phyloP scores from a whole-genome alignment of 2,113 vertebrate genomes.

The Misgurnus anguillicaudatus region DNA sequence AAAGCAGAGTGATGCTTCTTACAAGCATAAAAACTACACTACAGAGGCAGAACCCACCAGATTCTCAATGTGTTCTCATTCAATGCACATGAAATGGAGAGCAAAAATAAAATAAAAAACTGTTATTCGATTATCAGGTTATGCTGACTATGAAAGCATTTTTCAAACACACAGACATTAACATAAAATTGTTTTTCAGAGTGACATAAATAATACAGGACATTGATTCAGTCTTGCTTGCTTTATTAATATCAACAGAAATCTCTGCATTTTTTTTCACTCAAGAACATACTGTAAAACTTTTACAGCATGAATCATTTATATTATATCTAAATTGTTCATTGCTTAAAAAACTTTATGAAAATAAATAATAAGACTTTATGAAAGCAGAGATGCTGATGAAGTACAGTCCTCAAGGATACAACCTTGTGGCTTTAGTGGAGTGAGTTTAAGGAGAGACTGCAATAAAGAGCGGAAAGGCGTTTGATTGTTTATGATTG shows the following conservation, averaged over 20 bases:
- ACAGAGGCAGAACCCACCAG: slow-evolving; percentile 31
- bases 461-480: slow-evolving; percentile 14
- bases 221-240: neutral
- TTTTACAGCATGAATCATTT: too few relatives aligned
- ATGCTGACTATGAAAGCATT: too few relatives aligned
- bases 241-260: too few relatives aligned
- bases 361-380: too few relatives aligned
- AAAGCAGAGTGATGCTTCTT: neutral
- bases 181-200: too few relatives aligned
- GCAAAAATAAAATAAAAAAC: neutral
- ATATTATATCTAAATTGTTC: slow-evolving; percentile 35
- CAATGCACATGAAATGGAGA: neutral
- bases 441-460: slow-evolving; percentile 36
- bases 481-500: neutral
- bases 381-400: slow-evolving; percentile 40
- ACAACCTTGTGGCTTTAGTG: slow-evolving; percentile 34
- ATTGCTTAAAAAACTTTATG: slow-evolving; percentile 35
- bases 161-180: too few relatives aligned
- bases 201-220: slow-evolving; percentile 17
- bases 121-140: too few relatives aligned
- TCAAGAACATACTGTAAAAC: too few relatives aligned
- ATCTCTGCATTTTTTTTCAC: too few relatives aligned
- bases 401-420: slow-evolving; percentile 37
- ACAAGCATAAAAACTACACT: slow-evolving; percentile 17
- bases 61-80: slow-evolving; percentile 55